A percentile compares a stretch with the other conserved stretches of the same genome.
phyloP scores from a whole-genome alignment of 2,113 vertebrate genomes.

The Cochlearius cochlearius region DNA sequence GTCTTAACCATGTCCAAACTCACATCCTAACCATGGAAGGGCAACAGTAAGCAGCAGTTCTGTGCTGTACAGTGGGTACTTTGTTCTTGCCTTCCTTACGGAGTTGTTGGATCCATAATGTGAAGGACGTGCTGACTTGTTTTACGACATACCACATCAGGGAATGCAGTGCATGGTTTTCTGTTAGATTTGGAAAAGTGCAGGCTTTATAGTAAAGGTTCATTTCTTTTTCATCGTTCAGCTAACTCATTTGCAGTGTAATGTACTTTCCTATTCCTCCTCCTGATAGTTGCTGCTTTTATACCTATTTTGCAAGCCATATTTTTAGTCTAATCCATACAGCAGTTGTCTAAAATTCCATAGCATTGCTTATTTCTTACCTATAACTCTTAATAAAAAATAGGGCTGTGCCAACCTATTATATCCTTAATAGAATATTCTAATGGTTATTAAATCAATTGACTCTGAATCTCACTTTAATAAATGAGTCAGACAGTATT shows the following conservation, averaged over 20 bases:
- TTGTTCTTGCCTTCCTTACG: slow-evolving; percentile 13
- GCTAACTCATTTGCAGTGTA: slow-evolving; percentile 20
- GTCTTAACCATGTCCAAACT: background rate
- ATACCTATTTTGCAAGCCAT: slow-evolving; percentile 25
- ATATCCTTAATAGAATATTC: slow-evolving; percentile 80
- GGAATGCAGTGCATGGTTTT: background rate
- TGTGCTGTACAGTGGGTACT: background rate
- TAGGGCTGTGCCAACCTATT: slow-evolving; percentile 69
- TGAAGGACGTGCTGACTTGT: slow-evolving; percentile 36
- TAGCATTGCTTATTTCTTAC: slow-evolving; percentile 59
- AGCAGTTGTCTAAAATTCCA: slow-evolving; percentile 40
- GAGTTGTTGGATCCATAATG: slow-evolving; percentile 8
- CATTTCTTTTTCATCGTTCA: slow-evolving; percentile 29
- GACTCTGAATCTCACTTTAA: slow-evolving; percentile 80
- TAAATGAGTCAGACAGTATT: slow-evolving; percentile 81
- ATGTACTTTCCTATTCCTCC: slow-evolving; percentile 4
- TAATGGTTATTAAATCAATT: slow-evolving; percentile 82
- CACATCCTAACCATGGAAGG: background rate
- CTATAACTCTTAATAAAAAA: slow-evolving; percentile 77
- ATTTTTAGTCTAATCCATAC: slow-evolving; percentile 37
- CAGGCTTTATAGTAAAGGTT: background rate
- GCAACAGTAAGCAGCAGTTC: background rate
- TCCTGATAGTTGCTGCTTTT: slow-evolving; percentile 22
- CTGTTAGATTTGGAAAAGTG: slow-evolving; percentile 14
- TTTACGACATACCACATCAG: slow-evolving; percentile 20